These are phyloP conservation scores for Cladopsammia gracilis DNA, from an alignment of 64 coral and sea anemone genomes.

Conservation along the genomic window DNA sequence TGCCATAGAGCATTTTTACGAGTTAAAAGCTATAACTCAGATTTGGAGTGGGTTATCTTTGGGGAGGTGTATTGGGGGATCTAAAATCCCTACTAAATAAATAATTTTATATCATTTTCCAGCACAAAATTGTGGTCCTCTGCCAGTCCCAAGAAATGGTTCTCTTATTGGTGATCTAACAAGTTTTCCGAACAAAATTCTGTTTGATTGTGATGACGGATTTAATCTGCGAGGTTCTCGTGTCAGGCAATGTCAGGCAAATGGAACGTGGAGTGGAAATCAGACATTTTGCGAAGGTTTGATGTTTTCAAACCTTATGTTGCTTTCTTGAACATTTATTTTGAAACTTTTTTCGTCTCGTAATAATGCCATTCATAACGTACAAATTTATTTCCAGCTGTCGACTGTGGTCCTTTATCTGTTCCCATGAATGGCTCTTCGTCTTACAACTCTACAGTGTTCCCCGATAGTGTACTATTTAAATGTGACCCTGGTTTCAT, in stretches of 20 bases:
- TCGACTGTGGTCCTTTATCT: neutral
- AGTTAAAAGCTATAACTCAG: too few relatives aligned
- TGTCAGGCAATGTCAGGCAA: constrained; percentile 47
- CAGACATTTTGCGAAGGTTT: constrained; percentile 54
- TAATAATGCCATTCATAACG: neutral
- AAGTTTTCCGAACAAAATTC: constrained; percentile 13
- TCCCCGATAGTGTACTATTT: neutral
- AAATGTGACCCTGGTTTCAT: constrained; percentile 5
- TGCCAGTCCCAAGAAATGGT: constrained; percentile 60
- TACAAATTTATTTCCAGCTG: neutral
- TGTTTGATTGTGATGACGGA: constrained; percentile 70
- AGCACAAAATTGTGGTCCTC: constrained; percentile 78
- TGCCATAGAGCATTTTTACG: too few relatives aligned
- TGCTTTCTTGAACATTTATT: neutral
- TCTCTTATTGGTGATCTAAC: neutral
- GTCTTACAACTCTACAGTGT: neutral
- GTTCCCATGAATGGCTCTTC: neutral
- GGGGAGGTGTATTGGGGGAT: too few relatives aligned
- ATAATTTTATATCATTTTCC: too few relatives aligned
- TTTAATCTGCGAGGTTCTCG: constrained; percentile 55
- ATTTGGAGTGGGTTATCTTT: too few relatives aligned
- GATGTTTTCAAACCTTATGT: neutral
- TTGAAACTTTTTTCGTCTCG: neutral
- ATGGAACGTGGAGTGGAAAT: constrained; percentile 50
- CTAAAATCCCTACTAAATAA: too few relatives aligned